Evolutionary conservation across 2,113 vertebrate genomes (phyloP), one percentile per base, ranked within the genome.

Genomic region (Microcebus griseorufus): DNA sequence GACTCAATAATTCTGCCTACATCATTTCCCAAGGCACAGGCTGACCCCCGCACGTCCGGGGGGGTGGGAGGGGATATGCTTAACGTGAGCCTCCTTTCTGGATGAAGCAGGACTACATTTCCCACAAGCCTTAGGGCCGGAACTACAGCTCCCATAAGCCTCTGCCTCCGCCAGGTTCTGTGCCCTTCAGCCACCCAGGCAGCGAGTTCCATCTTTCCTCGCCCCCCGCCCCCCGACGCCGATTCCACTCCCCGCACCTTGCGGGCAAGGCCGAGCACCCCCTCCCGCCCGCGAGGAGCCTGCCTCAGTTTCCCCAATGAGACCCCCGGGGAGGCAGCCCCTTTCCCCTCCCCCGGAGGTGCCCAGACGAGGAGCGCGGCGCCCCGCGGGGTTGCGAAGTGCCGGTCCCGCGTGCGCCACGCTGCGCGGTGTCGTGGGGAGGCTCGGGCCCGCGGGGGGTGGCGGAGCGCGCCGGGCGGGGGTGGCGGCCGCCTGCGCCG

Each of bases 241-340:
- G 22, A 0, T 27, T 72, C 10, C 45, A 1, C 29, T 58, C 23
- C 76, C 39, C 55, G 32, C 58, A 45, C 62, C 37, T 27, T 17
- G 65, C 69, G 45, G 69, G 20, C 55, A 4, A 22, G 87, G 48
- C 37, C 16, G 25, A 25, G 60, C 72, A 62, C 27, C 72, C 39
- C n/a, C n/a, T 84, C 48, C 92, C 22, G 29, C 42, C 10, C 48
- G 32, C 60, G 51, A 39, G 3, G 83, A 82, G 5, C 76, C 67
- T 92, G 94, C 86, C 95, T 96, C 94, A 90, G 94, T 96, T 95
- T 97, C 76, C 80, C 94, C 76, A 87, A 17, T 55, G 64, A 70
- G 34, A 69, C 60, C 45, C 55, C 62, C 55, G 55, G 9, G 42
- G 67, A 92, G 27, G 60, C 87, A 55, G 55, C 37, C 39, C 13